Evolutionary conservation across 2,888 invertebrate genomes (phyloP).

Genomic region (Plagodis pulveraria): DNA sequence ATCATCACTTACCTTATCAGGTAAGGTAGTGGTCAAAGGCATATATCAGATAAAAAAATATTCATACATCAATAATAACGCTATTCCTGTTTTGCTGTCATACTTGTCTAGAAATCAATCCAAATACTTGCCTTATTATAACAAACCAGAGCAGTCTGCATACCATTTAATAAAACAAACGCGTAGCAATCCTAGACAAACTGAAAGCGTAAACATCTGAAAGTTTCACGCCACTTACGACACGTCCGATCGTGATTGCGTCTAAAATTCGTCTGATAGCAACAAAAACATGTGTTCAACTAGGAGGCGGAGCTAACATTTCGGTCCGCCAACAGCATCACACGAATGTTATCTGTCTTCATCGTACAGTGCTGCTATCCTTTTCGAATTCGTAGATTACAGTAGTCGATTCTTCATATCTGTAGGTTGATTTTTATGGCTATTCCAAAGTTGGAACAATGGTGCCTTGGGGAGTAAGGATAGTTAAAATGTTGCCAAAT

Average conservation of each 20-base stretch:
- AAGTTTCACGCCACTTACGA: constrained; percentile 49
- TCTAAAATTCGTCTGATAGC: constrained; percentile 60
- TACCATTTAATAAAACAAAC: constrained; percentile 1
- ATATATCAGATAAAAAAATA: no score
- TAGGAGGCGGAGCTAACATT: constrained; percentile 54
- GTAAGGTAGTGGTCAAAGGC: no score
- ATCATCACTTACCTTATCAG: no score
- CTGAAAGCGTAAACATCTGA: constrained; percentile 53
- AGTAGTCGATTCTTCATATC: constrained; percentile 74
- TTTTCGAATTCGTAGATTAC: constrained; percentile 63
- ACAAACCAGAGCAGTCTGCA: neutral
- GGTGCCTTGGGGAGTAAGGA: constrained; percentile 50
- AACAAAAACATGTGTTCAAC: constrained; percentile 72
- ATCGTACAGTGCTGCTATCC: constrained; percentile 43
- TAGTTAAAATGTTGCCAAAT: constrained; percentile 58
- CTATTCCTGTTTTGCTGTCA: no score
- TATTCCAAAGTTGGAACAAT: constrained; percentile 60
- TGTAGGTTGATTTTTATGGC: constrained; percentile 71
- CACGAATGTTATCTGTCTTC: constrained; percentile 38
- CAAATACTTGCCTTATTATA: neutral
- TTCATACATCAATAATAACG: no score
- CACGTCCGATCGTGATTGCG: constrained; percentile 52
- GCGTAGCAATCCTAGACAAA: neutral
- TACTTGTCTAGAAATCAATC: neutral
- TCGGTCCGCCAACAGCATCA: constrained; percentile 47